A percentile compares a stretch with the other conserved stretches of the same genome.
phyloP scores from a whole-genome alignment of 1,140 invertebrate genomes.

The Formica exsecta region DNA sequence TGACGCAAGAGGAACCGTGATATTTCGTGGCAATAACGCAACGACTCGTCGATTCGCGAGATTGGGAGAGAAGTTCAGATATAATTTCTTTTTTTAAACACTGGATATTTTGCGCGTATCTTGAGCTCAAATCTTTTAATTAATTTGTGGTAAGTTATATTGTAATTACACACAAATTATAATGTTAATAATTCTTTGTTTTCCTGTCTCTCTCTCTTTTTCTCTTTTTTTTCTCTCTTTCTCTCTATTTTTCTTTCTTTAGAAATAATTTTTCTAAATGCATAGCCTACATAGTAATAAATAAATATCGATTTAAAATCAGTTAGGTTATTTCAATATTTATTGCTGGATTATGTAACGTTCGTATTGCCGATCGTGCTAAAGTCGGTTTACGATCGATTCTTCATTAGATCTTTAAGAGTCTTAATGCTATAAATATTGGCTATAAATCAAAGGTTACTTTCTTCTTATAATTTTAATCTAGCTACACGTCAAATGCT shows the following conservation, averaged over 20 bases:
- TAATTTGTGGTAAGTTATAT: not conserved
- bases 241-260: no score
- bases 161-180: slow-evolving; percentile 24
- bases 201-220: no score
- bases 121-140: not conserved
- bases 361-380: not conserved
- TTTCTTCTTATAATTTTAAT: slow-evolving; percentile 9
- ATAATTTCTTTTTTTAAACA: not conserved
- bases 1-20: slow-evolving; percentile 39
- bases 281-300: not conserved
- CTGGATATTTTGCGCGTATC: not conserved
- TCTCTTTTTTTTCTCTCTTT: no score
- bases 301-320: not conserved
- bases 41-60: slow-evolving; percentile 12
- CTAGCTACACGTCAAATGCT: not conserved
- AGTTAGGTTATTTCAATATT: not conserved
- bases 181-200: not conserved
- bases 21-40: slow-evolving; percentile 38
- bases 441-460: not conserved
- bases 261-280: no score
- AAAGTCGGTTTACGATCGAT: slow-evolving; percentile 15
- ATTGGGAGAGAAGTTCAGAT: not conserved
- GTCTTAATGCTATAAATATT: not conserved
- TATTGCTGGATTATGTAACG: slow-evolving; percentile 29
- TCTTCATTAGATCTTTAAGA: not conserved